Conservation (phyloP, 2,113 vertebrate genomes). For the Clarias batrachus region DNA sequence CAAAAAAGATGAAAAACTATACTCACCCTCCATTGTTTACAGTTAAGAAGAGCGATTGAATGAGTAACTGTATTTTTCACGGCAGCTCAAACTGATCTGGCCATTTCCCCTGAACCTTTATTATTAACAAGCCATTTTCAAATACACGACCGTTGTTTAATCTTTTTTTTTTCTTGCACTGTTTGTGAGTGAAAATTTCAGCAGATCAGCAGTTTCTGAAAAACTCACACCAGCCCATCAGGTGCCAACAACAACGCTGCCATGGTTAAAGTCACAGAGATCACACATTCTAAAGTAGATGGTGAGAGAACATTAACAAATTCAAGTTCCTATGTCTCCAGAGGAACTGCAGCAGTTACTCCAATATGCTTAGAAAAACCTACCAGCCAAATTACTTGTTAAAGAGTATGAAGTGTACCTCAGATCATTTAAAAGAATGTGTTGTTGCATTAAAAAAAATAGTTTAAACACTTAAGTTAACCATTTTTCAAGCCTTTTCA, state of each 20-base stretch:
- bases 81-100: not conserved
- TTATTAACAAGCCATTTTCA: not conserved
- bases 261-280: not conserved
- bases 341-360: not conserved
- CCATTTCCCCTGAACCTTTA: not conserved
- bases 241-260: not conserved
- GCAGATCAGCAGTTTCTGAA: not conserved
- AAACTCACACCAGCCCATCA: not conserved
- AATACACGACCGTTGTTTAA: not conserved
- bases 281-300: not conserved
- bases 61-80: not conserved
- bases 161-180: not conserved
- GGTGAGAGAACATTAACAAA: too few species aligned
- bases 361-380: not conserved
- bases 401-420: not conserved
- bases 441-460: not conserved
- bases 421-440: not conserved
- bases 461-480: not conserved
- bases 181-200: not conserved
- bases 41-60: not conserved
- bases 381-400: not conserved
- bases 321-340: not conserved
- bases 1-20: not conserved
- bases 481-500: not conserved
- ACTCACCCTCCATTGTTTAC: not conserved